Base-by-base conservation (phyloP, 2,113 vertebrate genomes). In the Pelobates fuscus region DNA sequence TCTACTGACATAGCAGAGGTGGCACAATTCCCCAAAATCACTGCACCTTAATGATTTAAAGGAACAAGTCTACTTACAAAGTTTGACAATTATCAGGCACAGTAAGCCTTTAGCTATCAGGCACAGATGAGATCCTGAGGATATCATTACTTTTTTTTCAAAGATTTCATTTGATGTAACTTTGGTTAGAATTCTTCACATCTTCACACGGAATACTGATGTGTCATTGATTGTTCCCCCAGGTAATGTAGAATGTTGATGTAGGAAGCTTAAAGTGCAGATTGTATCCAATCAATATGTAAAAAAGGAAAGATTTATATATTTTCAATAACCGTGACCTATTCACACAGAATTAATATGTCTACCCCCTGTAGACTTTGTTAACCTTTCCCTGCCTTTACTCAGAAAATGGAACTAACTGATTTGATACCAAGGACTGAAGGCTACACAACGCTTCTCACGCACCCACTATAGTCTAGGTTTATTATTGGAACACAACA, bases 281-380 rank as follows among this genome's bases (percentile, higher is more conserved):
- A n/a, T 60, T 5, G 10, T 58, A 70, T 14, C 37, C 21, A 70
- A 70, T 43, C 21, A 52, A 60, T 70, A 44, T 44, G 54, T 15
- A 70, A 7, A 70, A n/a, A 59, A 26, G 52, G n/a, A 8, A 55
- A 49, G 44, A 49, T 49, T 49, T 49, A 49, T 49, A 1, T 49
- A 49, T 14, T 14, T 49, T 49, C 44, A 49, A 49, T 49, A 49
- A 49, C 44, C 15, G 44, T 49, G 44, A 49, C 44, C 44, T 49
- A 49, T 17, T 14, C 44, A 49, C 12, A 49, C 17, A 18, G 15
- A 12, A 49, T 14, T 49, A 49, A 49, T 14, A 49, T 49, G 15
- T 49, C 4, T 17, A 49, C 5, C 44, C 8, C 44, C 17, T 49
- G 17, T 18, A 1, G 44, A 4, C 15, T 49, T 14, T 49, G 4